phyloP scores from a whole-genome alignment of 2,888 invertebrate genomes.

The Digitonthophagus gazella region DNA sequence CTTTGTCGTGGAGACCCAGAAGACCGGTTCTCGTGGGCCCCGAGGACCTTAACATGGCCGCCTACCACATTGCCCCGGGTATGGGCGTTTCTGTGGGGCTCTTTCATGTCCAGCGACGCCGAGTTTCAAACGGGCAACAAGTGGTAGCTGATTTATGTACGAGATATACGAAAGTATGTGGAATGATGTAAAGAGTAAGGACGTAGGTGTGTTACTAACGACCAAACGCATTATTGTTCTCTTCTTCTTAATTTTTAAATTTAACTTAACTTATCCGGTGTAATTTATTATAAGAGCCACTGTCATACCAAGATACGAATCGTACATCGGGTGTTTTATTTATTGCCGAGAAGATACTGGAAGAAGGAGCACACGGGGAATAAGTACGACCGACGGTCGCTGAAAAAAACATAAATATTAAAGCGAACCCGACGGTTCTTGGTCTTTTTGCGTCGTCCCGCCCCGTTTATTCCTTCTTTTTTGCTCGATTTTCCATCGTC shows the following conservation, averaged over 20 bases:
- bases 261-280: too few relatives aligned
- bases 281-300: too few relatives aligned
- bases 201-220: neutral
- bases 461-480: neutral
- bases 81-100: constrained; percentile 37
- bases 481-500: neutral
- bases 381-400: neutral
- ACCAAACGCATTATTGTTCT: neutral
- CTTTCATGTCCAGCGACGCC: constrained; percentile 11
- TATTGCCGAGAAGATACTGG: neutral
- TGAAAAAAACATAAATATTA: neutral
- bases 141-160: constrained; percentile 14
- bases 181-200: neutral
- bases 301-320: neutral
- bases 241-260: too few relatives aligned
- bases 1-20: constrained; percentile 28
- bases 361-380: neutral
- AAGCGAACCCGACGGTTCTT: neutral
- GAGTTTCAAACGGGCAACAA: constrained; percentile 1
- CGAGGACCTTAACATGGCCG: constrained; percentile 39
- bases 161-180: neutral
- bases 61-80: constrained; percentile 40
- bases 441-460: neutral
- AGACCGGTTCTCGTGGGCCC: constrained; percentile 36
- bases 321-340: neutral